Percentiles rank a stretch among this genome's conserved stretches.
Evolutionary conservation across 2,888 invertebrate species (phyloP).

Genomic region (Dicyrtoma fusca): DNA sequence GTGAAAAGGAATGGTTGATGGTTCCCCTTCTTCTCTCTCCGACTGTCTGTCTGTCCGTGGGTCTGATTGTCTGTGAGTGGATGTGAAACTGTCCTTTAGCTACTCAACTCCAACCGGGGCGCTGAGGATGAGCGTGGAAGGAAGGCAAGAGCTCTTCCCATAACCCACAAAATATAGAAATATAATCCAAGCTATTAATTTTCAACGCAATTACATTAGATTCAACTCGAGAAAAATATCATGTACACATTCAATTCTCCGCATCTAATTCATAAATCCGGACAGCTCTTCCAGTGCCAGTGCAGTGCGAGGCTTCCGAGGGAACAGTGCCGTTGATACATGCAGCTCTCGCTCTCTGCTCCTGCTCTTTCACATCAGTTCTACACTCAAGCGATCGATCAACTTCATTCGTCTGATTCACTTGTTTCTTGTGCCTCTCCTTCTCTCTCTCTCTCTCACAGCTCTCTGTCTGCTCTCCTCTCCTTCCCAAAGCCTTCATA

Average conservation of each 20-base stretch:
- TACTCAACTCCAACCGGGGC: no score
- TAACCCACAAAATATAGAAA: slow-evolving; percentile 15
- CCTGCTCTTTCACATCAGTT: not conserved
- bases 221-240: slow-evolving; percentile 13
- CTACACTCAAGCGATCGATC: slow-evolving; percentile 17
- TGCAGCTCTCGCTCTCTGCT: not conserved
- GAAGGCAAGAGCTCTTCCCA: slow-evolving; percentile 14
- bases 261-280: slow-evolving; percentile 23
- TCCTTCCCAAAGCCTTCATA: not conserved
- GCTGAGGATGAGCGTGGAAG: no score
- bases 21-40: not conserved
- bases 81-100: no score
- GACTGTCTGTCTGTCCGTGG: not conserved
- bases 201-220: slow-evolving; percentile 34
- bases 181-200: slow-evolving; percentile 36
- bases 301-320: no score
- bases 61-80: not conserved
- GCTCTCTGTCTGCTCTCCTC: not conserved
- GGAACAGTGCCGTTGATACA: no score
- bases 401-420: slow-evolving; percentile 21
- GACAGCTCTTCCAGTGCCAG: no score
- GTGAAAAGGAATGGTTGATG: not conserved
- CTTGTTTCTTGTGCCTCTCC: no score
- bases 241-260: not conserved
- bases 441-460: slow-evolving; percentile 2